These are phyloP conservation scores for Rhagologus leucostigma DNA, from an alignment of 2,113 vertebrate genomes.

Conservation along the genomic window DNA sequence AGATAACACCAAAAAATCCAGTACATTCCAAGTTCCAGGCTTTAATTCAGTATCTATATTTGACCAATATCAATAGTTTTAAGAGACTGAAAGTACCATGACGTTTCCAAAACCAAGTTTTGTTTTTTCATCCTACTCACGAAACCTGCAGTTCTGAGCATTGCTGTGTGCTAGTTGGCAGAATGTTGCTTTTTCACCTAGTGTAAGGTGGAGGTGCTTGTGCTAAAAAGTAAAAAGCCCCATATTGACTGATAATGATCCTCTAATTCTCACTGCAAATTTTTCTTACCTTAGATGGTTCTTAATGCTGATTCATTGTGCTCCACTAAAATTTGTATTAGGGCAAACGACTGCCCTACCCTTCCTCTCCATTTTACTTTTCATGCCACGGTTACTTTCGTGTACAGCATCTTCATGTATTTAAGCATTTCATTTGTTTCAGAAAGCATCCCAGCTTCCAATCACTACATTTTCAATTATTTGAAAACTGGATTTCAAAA, in stretches of 20 bases:
- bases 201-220: not conserved
- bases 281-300: not conserved
- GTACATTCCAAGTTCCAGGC: not conserved
- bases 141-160: not conserved
- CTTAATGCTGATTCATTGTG: not conserved
- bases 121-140: not conserved
- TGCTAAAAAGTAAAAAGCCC: not conserved
- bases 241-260: fast-evolving
- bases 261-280: not conserved
- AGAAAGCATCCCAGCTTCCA: not conserved
- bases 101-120: not conserved
- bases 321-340: not conserved
- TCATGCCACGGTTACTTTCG: not conserved
- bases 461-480: not conserved
- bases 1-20: not conserved
- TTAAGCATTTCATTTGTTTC: not conserved
- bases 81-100: not conserved
- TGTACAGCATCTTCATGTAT: not conserved
- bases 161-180: not conserved
- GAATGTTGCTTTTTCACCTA: not conserved
- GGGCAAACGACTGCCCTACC: not conserved
- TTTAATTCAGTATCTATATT: not conserved
- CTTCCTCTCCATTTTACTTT: not conserved
- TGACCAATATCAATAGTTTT: not conserved
- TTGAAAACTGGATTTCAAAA: slow-evolving; percentile 30